These are phyloP conservation scores for Scaptomyza graminum DNA, from an alignment of 1,140 invertebrate species.

Conservation along the genomic window DNA sequence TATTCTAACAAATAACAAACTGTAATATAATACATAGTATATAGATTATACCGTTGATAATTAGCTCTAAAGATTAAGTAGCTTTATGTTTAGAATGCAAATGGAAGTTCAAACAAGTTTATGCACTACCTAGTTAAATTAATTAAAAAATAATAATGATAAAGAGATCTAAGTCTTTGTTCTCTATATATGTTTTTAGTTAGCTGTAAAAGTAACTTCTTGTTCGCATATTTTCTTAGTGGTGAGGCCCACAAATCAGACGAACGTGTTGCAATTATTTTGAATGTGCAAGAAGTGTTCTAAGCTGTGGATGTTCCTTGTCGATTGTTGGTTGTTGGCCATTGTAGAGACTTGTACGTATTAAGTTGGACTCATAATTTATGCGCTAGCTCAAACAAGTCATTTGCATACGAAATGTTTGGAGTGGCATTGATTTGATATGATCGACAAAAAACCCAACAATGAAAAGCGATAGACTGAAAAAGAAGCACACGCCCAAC, in stretches of 20 bases:
- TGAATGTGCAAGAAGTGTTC: constrained; percentile 22
- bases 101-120: too few species aligned
- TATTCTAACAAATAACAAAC: too few species aligned
- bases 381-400: constrained; percentile 62
- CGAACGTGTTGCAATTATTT: constrained; percentile 55
- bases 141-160: too few species aligned
- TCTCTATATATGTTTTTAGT: too few species aligned
- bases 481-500: constrained; percentile 26
- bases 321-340: background rate
- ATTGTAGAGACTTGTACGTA: constrained; percentile 9
- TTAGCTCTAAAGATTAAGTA: too few species aligned
- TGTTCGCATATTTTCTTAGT: background rate
- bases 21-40: too few species aligned
- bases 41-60: too few species aligned
- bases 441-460: constrained; percentile 5
- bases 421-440: constrained; percentile 78
- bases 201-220: too few species aligned
- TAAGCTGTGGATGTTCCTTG: constrained; percentile 18
- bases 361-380: constrained; percentile 70
- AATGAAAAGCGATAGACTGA: constrained; percentile 11
- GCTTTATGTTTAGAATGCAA: too few species aligned
- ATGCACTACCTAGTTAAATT: too few species aligned
- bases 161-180: too few species aligned
- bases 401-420: constrained; percentile 78
- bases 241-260: constrained; percentile 17